Conservation (phyloP, 2,888 invertebrate genomes). For the Orthonychiurus folsomi region DNA sequence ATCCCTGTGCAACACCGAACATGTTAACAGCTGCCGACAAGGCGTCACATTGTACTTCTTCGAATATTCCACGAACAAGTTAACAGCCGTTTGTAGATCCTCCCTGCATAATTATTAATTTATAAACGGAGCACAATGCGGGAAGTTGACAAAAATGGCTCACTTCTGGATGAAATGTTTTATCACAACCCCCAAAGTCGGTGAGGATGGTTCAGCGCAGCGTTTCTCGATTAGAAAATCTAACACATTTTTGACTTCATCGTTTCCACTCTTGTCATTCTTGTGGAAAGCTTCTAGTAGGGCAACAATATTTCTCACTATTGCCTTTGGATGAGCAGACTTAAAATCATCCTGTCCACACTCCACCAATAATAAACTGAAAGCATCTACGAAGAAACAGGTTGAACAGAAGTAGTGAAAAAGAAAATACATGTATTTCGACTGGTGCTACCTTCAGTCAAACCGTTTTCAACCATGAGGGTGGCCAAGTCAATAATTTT, state of each 20-base stretch:
- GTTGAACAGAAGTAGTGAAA: no score
- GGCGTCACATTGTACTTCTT: conserved; percentile 18
- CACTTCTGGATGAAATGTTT: conserved; percentile 19
- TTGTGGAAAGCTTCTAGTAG: conserved; percentile 19
- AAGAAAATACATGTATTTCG: background rate
- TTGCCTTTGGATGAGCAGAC: conserved; percentile 5
- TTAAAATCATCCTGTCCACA: background rate
- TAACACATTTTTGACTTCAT: conserved; percentile 8
- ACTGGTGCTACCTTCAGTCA: conserved; percentile 2
- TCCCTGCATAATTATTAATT: conserved; percentile 7
- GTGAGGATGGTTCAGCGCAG: conserved; percentile 16
- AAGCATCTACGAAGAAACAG: conserved; percentile 3
- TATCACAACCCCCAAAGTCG: conserved; percentile 21
- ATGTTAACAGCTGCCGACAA: conserved; percentile 20
- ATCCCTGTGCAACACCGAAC: conserved; percentile 18
- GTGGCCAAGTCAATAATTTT: conserved; percentile 29
- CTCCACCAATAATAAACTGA: background rate
- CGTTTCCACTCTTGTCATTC: conserved; percentile 6
- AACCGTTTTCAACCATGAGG: conserved; percentile 18
- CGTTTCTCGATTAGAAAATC: conserved; percentile 17
- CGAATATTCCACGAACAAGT: conserved; percentile 15
- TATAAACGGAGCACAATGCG: background rate
- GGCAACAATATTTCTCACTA: conserved; percentile 22
- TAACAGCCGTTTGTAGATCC: conserved; percentile 18
- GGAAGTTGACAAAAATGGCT: conserved; percentile 2